Conservation (phyloP, 2,888 invertebrate genomes). For the Platerodrilus igneus region DNA sequence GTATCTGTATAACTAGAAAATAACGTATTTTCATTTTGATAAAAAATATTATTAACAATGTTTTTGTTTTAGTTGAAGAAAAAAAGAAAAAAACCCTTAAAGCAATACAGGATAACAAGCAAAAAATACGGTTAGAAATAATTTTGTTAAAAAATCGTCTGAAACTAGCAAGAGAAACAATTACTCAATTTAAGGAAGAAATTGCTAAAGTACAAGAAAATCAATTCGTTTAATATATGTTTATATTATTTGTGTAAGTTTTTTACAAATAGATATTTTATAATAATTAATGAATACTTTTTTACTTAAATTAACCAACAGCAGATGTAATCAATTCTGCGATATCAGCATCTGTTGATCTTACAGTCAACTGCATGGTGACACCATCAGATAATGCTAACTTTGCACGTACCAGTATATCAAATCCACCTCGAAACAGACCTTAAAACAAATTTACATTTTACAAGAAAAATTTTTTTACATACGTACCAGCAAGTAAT, state of each 20-base stretch:
- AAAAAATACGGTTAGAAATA: slow-evolving; percentile 78
- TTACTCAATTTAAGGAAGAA: slow-evolving; percentile 76
- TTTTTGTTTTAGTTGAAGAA: slow-evolving; percentile 76
- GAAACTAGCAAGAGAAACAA: slow-evolving; percentile 80
- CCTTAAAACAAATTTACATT: slow-evolving; percentile 51
- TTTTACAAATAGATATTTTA: no score
- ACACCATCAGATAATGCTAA: slow-evolving; percentile 78
- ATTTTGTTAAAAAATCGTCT: slow-evolving; percentile 78
- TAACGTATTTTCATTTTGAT: not conserved
- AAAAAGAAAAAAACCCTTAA: slow-evolving; percentile 77
- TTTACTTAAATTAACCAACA: slow-evolving; percentile 62
- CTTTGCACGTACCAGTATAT: slow-evolving; percentile 83
- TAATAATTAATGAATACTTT: not conserved
- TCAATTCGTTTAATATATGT: slow-evolving; percentile 37
- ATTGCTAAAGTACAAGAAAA: slow-evolving; percentile 52
- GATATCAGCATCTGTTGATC: slow-evolving; percentile 79
- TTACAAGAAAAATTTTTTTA: slow-evolving; percentile 5
- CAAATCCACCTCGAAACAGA: slow-evolving; percentile 84
- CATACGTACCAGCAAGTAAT: slow-evolving; percentile 63
- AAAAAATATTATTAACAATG: slow-evolving; percentile 3
- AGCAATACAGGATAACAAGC: slow-evolving; percentile 72
- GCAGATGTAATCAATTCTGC: slow-evolving; percentile 83
- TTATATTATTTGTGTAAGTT: no score
- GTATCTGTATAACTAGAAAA: no score
- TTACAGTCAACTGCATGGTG: slow-evolving; percentile 88